Conservation (phyloP, 2,888 invertebrate species). For the Lasioglossum figueresi region DNA sequence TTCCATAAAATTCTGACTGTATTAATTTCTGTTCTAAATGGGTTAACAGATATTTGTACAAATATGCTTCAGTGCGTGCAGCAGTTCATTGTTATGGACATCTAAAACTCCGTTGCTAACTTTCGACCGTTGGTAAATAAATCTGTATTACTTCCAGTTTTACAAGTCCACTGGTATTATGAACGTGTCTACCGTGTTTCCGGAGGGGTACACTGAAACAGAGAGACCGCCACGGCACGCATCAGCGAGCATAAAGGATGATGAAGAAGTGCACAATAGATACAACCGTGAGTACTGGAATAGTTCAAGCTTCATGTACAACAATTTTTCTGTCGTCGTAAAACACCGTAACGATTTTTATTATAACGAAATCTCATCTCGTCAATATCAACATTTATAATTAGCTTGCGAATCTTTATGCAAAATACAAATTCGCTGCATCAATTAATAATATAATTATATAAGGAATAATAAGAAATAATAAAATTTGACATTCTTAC, state of each 20-base stretch:
- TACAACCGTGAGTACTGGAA: conserved; percentile 59
- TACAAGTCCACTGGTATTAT: conserved; percentile 69
- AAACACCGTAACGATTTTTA: neutral
- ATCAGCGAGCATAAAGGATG: conserved; percentile 47
- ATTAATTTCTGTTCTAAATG: neutral
- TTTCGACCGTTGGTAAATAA: neutral
- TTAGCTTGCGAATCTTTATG: neutral
- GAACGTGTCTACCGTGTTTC: conserved; percentile 80
- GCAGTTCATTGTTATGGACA: neutral
- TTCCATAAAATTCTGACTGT: neutral
- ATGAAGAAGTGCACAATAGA: conserved; percentile 43
- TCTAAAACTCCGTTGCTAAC: neutral
- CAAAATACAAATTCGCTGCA: too few relatives aligned
- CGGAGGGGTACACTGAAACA: conserved; percentile 72
- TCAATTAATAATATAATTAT: neutral
- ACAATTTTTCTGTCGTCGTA: neutral
- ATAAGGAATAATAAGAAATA: neutral
- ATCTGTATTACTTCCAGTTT: conserved; percentile 33
- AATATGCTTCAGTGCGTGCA: neutral
- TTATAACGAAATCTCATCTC: neutral
- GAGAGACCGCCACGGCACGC: conserved; percentile 63
- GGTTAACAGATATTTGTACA: neutral
- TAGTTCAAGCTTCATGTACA: conserved; percentile 1
- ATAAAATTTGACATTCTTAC: neutral
- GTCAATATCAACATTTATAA: neutral